Evolutionary conservation across 2,888 invertebrate genomes (phyloP).

Genomic region (Latheticus oryzae): DNA sequence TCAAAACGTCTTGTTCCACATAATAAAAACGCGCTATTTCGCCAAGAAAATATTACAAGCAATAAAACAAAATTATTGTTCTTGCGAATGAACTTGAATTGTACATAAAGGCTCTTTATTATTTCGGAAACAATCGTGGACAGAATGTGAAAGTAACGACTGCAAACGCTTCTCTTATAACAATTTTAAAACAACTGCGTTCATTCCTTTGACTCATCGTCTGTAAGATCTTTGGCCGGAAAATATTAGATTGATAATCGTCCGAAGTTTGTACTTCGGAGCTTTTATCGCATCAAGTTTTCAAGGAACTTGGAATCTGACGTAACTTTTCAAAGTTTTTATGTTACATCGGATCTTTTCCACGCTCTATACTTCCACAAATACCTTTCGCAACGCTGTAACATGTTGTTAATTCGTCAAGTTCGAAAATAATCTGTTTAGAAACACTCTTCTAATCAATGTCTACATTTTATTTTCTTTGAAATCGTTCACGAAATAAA

Average conservation of each 20-base stretch:
- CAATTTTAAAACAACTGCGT: conserved; percentile 18
- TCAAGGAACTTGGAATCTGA: conserved; percentile 26
- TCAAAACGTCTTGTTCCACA: conserved; percentile 32
- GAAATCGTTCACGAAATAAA: too few species aligned
- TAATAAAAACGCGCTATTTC: conserved; percentile 31
- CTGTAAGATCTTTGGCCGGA: conserved; percentile 28
- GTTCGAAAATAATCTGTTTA: too few species aligned
- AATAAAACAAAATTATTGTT: conserved; percentile 35
- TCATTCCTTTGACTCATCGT: conserved; percentile 26
- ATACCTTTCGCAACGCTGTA: conserved; percentile 7
- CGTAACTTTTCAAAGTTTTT: conserved; percentile 29
- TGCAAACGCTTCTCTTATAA: background rate
- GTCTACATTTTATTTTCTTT: too few species aligned
- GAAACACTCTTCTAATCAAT: too few species aligned
- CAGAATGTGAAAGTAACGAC: conserved; percentile 4
- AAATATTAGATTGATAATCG: conserved; percentile 37
- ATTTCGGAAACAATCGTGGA: conserved; percentile 23
- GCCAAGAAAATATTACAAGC: conserved; percentile 19
- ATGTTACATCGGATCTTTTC: conserved; percentile 20
- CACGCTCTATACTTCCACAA: conserved; percentile 8
- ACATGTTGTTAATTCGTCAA: too few species aligned
- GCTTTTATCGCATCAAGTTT: conserved; percentile 35
- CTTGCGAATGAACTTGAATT: conserved; percentile 25
- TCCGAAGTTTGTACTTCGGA: conserved; percentile 27
- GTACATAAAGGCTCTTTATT: conserved; percentile 22